Base-by-base conservation (phyloP, 1,140 invertebrate genomes). In the Parapsyche elsis region DNA sequence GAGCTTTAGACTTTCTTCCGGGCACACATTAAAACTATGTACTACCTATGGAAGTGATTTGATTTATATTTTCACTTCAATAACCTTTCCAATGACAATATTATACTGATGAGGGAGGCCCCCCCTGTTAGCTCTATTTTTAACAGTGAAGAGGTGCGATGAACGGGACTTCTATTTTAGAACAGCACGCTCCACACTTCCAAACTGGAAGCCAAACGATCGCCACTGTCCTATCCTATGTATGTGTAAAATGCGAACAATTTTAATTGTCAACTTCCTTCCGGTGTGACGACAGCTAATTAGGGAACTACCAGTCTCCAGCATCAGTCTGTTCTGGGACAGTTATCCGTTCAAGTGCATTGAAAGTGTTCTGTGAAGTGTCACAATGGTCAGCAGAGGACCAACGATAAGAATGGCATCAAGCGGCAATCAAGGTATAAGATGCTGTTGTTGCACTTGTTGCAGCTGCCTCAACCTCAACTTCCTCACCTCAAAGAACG, bases 391-490 rank as follows among this genome's bases (percentile, higher is more conserved):
- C 74, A 46, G 84, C 73, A 87, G 88, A 67, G 87, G 87, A 26
- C 88, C 87, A 24, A 86, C 89, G 44, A 86, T 89, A 12, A 85
- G 87, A 4, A 78, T 81, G 78, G 86, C 89, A 78, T 84, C 86
- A n/a, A 30, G 23, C 16, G 84, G 85, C 14, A 83, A 86, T 23
- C 86, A 88, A 71, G 93, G 93, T 49, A 89, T 94, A 14, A 89
- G 90, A 80, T 92, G 94, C 84, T 93, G 93, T 79, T 95, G 92
- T 83, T 94, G 92, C 81, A 89, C 90, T 59, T 92, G 94, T 84
- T 95, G 92, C 84, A 93, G 93, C n/a, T 95, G 94, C 84, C 85
- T 96, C 77, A 92, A 95, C 84, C 88, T 95, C 19, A 90, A 91
- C 26, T 95, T 94, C 85, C 86, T 95, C 0, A 92, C 91, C 49